Percentiles rank a stretch among this genome's conserved stretches.
phyloP scores from a whole-genome alignment of 1,140 invertebrate genomes.

The Andrena cerasifolii region DNA sequence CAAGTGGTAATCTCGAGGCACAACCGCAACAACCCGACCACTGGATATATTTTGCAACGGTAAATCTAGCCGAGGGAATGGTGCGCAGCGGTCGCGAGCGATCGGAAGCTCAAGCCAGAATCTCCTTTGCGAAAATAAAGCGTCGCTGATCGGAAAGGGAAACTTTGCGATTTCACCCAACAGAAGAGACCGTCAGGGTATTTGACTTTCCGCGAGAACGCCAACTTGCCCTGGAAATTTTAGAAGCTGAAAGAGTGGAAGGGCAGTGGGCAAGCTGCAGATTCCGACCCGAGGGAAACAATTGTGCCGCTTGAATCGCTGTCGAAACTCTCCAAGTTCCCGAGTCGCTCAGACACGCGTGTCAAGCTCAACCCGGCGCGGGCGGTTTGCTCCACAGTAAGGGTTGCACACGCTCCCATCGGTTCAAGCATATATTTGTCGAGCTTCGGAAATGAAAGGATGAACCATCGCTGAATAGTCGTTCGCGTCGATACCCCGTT shows the following conservation, averaged over 20 bases:
- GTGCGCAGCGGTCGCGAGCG: not conserved
- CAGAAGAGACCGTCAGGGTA: not conserved
- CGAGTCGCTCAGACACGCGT: slow-evolving; percentile 8
- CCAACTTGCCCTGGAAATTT: too few species aligned
- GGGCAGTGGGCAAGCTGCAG: too few species aligned
- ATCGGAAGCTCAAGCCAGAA: not conserved
- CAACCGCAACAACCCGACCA: not conserved
- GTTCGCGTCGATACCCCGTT: not conserved
- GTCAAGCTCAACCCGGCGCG: not conserved
- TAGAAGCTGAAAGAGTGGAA: too few species aligned
- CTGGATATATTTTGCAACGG: not conserved
- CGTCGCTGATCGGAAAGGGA: not conserved
- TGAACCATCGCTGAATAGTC: not conserved
- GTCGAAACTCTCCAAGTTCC: not conserved
- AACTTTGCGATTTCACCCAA: not conserved
- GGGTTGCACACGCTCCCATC: too few species aligned
- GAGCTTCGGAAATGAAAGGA: not conserved
- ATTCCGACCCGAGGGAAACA: not conserved
- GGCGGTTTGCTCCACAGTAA: not conserved
- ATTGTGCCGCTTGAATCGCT: not conserved
- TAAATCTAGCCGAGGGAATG: not conserved
- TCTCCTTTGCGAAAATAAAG: not conserved
- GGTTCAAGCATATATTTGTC: not conserved
- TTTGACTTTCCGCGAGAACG: too few species aligned
- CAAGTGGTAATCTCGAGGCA: not conserved